phyloP scores from a whole-genome alignment of 2,113 vertebrate genomes.

The Bucco capensis region DNA sequence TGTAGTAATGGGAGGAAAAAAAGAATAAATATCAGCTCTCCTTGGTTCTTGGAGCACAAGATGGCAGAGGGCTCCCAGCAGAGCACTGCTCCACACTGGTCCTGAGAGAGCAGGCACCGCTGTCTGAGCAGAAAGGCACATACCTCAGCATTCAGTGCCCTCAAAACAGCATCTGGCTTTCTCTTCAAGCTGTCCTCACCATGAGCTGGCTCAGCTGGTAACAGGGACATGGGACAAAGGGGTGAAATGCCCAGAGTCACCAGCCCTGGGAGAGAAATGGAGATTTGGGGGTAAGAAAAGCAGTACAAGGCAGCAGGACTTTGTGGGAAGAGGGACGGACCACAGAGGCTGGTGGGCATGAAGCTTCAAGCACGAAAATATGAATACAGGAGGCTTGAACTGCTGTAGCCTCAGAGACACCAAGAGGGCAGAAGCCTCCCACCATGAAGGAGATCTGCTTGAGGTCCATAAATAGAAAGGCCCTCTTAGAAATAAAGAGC shows the following conservation, averaged over 20 bases:
- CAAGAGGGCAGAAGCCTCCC: neutral
- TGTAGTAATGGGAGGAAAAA: neutral
- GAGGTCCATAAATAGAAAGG: constrained; percentile 2
- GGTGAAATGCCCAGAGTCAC: neutral
- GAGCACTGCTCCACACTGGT: neutral
- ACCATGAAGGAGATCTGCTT: neutral
- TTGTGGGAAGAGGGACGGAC: neutral
- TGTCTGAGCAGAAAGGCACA: neutral
- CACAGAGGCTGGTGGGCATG: neutral
- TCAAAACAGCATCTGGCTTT: neutral
- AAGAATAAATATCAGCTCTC: neutral
- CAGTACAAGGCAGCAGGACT: neutral
- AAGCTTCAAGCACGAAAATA: neutral
- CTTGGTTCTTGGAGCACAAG: neutral
- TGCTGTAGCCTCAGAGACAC: neutral
- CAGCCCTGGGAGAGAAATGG: neutral
- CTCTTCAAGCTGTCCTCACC: neutral
- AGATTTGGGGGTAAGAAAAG: neutral
- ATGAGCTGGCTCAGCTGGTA: neutral
- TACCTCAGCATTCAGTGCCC: neutral
- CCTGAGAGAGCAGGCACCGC: neutral
- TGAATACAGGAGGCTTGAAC: neutral
- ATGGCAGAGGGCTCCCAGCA: neutral
- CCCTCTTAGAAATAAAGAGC: neutral
- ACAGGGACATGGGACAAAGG: neutral